A percentile compares a stretch with the other conserved stretches of the same genome.
These are phyloP conservation scores for Plemyria rubiginata DNA, from an alignment of 2,888 invertebrate species.

Conservation along the genomic window DNA sequence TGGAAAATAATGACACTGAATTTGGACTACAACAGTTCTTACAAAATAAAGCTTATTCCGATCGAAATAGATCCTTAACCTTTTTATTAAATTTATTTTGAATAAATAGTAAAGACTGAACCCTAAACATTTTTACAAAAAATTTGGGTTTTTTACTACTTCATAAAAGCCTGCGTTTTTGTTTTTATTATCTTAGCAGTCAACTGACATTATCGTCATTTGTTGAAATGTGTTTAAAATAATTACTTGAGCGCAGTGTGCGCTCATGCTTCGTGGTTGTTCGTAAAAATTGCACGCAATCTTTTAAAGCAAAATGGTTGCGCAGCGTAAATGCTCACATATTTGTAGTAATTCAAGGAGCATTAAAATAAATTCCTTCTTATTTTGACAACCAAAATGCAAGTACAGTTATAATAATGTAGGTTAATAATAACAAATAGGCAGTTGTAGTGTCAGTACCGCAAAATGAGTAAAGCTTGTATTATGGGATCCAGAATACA, in stretches of 20 bases:
- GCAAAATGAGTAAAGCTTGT: not conserved
- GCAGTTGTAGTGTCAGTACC: not conserved
- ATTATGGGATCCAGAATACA: too few species aligned
- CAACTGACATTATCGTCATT: constrained; percentile 81
- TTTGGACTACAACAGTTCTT: too few species aligned
- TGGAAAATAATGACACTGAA: too few species aligned
- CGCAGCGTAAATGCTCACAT: constrained; percentile 82
- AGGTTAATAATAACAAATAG: constrained; percentile 34
- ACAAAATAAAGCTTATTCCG: not conserved
- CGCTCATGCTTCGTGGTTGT: constrained; percentile 71
- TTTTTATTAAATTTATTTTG: too few species aligned
- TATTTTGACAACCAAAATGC: constrained; percentile 50
- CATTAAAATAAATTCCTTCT: constrained; percentile 62
- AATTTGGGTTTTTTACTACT: constrained; percentile 57
- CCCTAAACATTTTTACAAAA: constrained; percentile 4
- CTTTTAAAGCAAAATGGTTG: constrained; percentile 58
- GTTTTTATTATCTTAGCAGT: constrained; percentile 71
- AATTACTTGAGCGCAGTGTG: constrained; percentile 77
- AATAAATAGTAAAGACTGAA: not conserved
- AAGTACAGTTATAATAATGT: constrained; percentile 57
- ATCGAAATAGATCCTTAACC: too few species aligned
- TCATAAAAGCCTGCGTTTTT: constrained; percentile 56
- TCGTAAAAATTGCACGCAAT: constrained; percentile 81
- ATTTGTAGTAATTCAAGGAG: constrained; percentile 73
- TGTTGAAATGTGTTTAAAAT: constrained; percentile 85